Percentiles rank a stretch among this genome's conserved stretches.
phyloP scores from a whole-genome alignment of 1,140 invertebrate genomes.

The Panagrolaimus sp. region DNA sequence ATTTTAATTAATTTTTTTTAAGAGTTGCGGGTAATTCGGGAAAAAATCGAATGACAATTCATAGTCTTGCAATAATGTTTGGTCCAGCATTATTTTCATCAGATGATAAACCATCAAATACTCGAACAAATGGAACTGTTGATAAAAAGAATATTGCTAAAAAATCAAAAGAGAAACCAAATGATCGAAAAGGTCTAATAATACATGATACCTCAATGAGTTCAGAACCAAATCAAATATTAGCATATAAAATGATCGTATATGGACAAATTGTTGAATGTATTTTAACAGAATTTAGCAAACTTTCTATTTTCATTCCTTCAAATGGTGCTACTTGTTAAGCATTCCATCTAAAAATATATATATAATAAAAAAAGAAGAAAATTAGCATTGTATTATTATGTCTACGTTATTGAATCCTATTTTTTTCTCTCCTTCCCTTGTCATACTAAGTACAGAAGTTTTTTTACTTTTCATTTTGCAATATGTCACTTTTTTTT shows the following conservation, averaged over 20 bases:
- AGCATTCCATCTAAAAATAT: neutral
- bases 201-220: constrained; percentile 13
- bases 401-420: too few species aligned
- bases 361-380: too few species aligned
- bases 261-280: constrained; percentile 58
- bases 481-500: too few species aligned
- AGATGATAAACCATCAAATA: constrained; percentile 38
- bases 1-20: constrained; percentile 50
- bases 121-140: constrained; percentile 21
- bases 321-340: constrained; percentile 3
- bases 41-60: constrained; percentile 83
- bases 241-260: constrained; percentile 58
- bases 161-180: constrained; percentile 30
- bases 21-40: constrained; percentile 75
- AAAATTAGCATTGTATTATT: too few species aligned
- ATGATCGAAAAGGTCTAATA: neutral
- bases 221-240: constrained; percentile 48
- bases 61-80: constrained; percentile 84
- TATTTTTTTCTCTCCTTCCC: too few species aligned
- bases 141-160: constrained; percentile 29
- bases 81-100: constrained; percentile 72
- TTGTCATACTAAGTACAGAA: too few species aligned
- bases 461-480: too few species aligned
- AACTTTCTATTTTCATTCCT: constrained; percentile 38
- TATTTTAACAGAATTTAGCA: constrained; percentile 48